A percentile compares a stretch with the other conserved stretches of the same genome.
Conservation (phyloP, 2,888 invertebrate species). For the Xanthia icteritia region DNA sequence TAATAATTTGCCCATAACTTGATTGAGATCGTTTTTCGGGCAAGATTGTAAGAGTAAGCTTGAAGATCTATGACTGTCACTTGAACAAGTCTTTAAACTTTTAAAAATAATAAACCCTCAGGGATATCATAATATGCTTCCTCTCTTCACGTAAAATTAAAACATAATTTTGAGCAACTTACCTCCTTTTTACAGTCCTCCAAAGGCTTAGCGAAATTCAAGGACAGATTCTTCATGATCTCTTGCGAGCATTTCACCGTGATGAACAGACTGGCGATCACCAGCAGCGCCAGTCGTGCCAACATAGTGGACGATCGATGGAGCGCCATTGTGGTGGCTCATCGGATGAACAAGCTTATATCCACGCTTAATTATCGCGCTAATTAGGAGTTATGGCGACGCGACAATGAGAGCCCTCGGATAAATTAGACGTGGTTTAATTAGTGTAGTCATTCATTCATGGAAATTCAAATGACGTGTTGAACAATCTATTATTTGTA, state of each 20-base stretch:
- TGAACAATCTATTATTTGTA: conserved; percentile 17
- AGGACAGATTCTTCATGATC: conserved; percentile 69
- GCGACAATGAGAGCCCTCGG: conserved; percentile 32
- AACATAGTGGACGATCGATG: conserved; percentile 42
- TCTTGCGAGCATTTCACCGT: conserved; percentile 72
- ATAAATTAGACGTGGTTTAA: conserved; percentile 49
- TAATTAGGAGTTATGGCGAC: conserved; percentile 42
- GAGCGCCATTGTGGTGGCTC: conserved; percentile 31
- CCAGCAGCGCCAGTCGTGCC: conserved; percentile 57
- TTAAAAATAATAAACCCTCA: neutral
- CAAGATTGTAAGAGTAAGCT: too few species aligned
- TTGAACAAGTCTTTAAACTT: neutral
- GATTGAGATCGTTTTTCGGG: neutral
- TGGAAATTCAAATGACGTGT: conserved; percentile 36
- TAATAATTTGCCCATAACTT: neutral
- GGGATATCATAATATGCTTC: too few species aligned
- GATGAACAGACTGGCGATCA: conserved; percentile 55
- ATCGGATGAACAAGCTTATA: conserved; percentile 38
- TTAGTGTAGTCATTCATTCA: conserved; percentile 45
- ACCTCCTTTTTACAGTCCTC: conserved; percentile 77
- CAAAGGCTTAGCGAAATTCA: conserved; percentile 72
- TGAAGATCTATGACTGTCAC: neutral
- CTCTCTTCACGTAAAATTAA: neutral
- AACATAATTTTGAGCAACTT: neutral
- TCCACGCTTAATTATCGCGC: conserved; percentile 43